phyloP scores from a whole-genome alignment of 2,113 vertebrate species.

The Athene cunicularia region DNA sequence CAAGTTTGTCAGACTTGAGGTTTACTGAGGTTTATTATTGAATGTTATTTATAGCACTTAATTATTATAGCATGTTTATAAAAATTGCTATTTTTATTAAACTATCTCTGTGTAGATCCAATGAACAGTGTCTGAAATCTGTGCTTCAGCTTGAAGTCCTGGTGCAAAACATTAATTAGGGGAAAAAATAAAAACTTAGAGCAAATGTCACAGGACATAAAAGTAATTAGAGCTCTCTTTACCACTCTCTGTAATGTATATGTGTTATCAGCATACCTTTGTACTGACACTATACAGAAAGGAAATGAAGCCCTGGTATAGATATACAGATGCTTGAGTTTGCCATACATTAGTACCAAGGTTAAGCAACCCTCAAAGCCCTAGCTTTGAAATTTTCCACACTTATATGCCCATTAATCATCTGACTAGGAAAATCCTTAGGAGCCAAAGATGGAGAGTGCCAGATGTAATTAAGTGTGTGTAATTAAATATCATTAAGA shows the following conservation, averaged over 20 bases:
- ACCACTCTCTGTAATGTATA: not conserved
- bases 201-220: not conserved
- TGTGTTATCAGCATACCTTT: not conserved
- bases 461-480: constrained; percentile 26
- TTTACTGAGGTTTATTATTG: not conserved
- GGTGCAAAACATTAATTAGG: not conserved
- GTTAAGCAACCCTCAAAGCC: not conserved
- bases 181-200: not conserved
- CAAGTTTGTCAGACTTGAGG: not conserved
- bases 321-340: not conserved
- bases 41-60: not conserved
- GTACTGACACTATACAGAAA: not conserved
- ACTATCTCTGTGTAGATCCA: not conserved
- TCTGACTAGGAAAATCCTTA: constrained; percentile 18
- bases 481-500: constrained; percentile 49
- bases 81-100: not conserved
- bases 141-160: not conserved
- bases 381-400: constrained; percentile 17
- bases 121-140: not conserved
- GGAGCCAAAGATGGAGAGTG: not conserved
- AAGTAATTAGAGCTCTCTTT: not conserved
- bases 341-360: not conserved
- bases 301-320: not conserved
- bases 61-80: not conserved
- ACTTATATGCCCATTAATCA: constrained; percentile 18